Evolutionary conservation across 2,113 vertebrate species (phyloP).

Genomic region (Hystrix brachyura): DNA sequence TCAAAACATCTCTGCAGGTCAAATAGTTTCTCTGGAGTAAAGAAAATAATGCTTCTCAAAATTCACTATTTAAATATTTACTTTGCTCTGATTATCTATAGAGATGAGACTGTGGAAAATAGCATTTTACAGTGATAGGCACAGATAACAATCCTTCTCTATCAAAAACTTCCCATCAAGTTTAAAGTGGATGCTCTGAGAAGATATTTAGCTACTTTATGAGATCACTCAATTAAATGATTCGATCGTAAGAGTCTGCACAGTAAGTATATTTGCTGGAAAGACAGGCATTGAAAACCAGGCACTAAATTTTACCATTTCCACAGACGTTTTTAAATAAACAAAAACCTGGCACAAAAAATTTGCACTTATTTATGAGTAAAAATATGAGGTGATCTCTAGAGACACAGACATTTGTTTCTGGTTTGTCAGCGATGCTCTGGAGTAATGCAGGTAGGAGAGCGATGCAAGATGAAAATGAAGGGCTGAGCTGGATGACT

Average conservation of each 20-base stretch:
- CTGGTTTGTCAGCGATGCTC: not conserved
- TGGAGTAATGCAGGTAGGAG: not conserved
- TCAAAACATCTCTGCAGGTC: not conserved
- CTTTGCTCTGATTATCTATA: constrained; percentile 15
- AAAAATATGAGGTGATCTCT: constrained; percentile 22
- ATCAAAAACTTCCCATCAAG: not conserved
- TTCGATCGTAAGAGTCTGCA: not conserved
- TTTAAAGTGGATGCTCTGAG: not conserved
- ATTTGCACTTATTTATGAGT: not conserved
- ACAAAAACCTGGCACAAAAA: not conserved
- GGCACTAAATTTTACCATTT: constrained; percentile 33
- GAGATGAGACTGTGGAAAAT: not conserved
- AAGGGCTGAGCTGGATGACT: not conserved
- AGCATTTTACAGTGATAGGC: not conserved
- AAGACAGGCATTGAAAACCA: not conserved
- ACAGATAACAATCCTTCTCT: not conserved
- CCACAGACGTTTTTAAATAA: constrained; percentile 37
- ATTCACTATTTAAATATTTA: constrained; percentile 1
- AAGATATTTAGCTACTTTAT: not conserved
- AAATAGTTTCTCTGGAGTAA: not conserved
- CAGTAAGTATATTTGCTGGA: not conserved
- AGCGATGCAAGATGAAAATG: not conserved
- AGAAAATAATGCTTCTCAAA: not conserved
- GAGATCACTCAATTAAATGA: not conserved
- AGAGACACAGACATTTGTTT: not conserved